phyloP scores from a whole-genome alignment of 2,797 vertebrate species.

The Erpetoichthys calabaricus region DNA sequence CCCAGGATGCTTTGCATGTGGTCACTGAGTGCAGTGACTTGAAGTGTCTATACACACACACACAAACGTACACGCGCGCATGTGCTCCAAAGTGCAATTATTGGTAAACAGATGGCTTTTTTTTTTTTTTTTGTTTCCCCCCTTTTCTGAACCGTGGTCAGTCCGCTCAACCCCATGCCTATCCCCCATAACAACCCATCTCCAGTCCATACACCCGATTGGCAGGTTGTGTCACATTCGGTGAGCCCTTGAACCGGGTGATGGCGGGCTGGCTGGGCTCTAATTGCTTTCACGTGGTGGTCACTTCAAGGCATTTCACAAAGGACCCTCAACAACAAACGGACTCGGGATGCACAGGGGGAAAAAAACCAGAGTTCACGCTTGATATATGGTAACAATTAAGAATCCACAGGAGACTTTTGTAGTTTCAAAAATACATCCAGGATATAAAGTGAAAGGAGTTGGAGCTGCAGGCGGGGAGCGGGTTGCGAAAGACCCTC shows the following conservation, averaged over 20 bases:
- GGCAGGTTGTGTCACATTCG: too few species aligned
- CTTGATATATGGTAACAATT: constrained; percentile 79
- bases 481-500: too few species aligned
- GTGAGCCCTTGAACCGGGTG: constrained; percentile 48
- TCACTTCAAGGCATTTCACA: constrained; percentile 97
- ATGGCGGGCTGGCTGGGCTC: constrained; percentile 93
- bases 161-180: constrained; percentile 22
- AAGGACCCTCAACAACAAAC: constrained; percentile 69
- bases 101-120: constrained; percentile 18
- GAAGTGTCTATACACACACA: too few species aligned
- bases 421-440: constrained; percentile 58
- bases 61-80: too few species aligned
- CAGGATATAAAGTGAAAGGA: constrained; percentile 44
- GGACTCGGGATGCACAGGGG: constrained; percentile 59
- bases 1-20: too few species aligned
- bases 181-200: constrained; percentile 16
- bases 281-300: constrained; percentile 97
- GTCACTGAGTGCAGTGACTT: too few species aligned
- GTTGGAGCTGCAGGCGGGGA: too few species aligned
- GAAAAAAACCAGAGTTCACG: constrained; percentile 50
- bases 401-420: constrained; percentile 60
- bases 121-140: too few species aligned
- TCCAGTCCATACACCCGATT: constrained; percentile 38
- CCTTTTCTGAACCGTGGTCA: too few species aligned
- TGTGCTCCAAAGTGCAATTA: constrained; percentile 13